Evolutionary conservation across 2,888 invertebrate genomes (phyloP).

Genomic region (Gortyna flavago): DNA sequence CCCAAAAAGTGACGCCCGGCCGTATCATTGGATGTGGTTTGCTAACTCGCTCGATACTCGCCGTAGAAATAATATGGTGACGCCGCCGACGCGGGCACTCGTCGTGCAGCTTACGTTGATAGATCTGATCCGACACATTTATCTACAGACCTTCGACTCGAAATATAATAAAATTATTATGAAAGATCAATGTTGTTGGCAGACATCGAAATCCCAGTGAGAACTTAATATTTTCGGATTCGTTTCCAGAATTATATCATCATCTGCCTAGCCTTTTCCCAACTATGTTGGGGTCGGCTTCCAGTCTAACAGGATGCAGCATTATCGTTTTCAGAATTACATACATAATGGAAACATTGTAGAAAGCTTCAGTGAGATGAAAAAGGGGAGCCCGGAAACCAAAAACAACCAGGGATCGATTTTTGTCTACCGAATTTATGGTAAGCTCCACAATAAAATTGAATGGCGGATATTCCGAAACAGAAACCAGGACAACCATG

Average conservation of each 20-base stretch:
- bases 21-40: constrained; percentile 69
- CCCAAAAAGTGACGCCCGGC: constrained; percentile 71
- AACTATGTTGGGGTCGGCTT: too few relatives aligned
- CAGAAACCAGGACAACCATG: neutral
- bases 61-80: constrained; percentile 25
- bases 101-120: constrained; percentile 5
- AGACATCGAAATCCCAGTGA: neutral
- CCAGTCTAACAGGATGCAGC: too few relatives aligned
- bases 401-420: constrained; percentile 1
- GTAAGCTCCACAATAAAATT: neutral
- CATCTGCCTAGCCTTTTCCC: too few relatives aligned
- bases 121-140: constrained; percentile 6
- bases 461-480: neutral
- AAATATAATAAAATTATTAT: neutral
- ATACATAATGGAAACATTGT: neutral
- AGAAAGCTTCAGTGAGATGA: neutral
- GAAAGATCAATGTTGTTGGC: constrained; percentile 15
- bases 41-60: constrained; percentile 71
- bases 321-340: neutral
- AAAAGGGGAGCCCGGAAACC: neutral
- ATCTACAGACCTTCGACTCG: neutral
- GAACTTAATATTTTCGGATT: constrained; percentile 7
- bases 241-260: neutral
- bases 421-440: neutral
- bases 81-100: neutral